A percentile compares a stretch with the other conserved stretches of the same genome.
Evolutionary conservation across 2,888 invertebrate species (phyloP).

Genomic region (Phyllotreta cruciferae): DNA sequence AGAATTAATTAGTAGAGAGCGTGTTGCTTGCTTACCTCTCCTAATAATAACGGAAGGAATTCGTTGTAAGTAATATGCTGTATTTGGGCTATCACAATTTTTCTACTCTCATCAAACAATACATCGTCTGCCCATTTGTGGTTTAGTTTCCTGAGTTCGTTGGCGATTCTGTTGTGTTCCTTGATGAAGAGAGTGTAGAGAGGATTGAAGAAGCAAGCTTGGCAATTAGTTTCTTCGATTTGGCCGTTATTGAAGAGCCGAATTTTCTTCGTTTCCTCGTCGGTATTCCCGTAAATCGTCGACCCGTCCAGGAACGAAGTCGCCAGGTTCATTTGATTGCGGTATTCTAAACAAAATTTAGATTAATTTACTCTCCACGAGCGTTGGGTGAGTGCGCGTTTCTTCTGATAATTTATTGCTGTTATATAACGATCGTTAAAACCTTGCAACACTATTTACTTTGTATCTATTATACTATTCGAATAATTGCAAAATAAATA

Average conservation of each 20-base stretch:
- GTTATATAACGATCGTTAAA: constrained; percentile 1
- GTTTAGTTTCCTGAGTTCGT: constrained; percentile 72
- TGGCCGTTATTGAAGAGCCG: constrained; percentile 77
- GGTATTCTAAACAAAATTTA: constrained; percentile 62
- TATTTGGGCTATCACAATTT: constrained; percentile 78
- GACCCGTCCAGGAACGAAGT: constrained; percentile 86
- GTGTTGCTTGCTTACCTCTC: constrained; percentile 65
- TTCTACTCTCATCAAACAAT: constrained; percentile 76
- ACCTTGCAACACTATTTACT: constrained; percentile 5
- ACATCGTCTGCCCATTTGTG: constrained; percentile 81
- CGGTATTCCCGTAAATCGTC: constrained; percentile 79
- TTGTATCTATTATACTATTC: not conserved
- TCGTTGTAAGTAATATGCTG: constrained; percentile 87
- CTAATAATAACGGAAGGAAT: constrained; percentile 79
- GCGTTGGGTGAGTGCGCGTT: not conserved
- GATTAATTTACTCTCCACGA: not conserved
- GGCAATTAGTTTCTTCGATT: constrained; percentile 72
- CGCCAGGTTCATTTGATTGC: constrained; percentile 86
- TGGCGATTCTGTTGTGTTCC: constrained; percentile 83
- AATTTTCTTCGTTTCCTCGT: constrained; percentile 72
- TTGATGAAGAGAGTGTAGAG: constrained; percentile 75
- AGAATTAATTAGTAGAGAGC: not conserved
- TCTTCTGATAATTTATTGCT: not conserved
- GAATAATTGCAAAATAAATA: not conserved
- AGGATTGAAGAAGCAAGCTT: constrained; percentile 71